phyloP scores from a whole-genome alignment of 2,113 vertebrate genomes.

The Phaethornis superciliosus region DNA sequence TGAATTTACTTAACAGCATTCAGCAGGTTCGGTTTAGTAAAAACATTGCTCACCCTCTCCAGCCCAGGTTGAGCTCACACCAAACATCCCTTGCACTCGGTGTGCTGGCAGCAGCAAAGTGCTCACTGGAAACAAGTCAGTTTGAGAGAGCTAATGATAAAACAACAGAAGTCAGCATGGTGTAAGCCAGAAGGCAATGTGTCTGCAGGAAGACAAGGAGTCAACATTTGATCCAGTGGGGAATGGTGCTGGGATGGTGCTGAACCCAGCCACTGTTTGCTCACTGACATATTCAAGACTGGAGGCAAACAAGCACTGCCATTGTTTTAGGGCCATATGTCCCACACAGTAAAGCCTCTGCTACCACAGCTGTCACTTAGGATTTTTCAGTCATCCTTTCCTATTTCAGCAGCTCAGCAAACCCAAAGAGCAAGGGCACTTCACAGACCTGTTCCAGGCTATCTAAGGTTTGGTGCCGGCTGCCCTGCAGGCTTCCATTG shows the following conservation, averaged over 20 bases:
- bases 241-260: not conserved
- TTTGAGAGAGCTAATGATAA: not conserved
- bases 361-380: not conserved
- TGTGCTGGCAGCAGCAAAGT: not conserved
- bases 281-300: not conserved
- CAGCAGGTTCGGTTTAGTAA: not conserved
- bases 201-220: not conserved
- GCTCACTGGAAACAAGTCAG: not conserved
- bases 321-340: not conserved
- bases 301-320: not conserved
- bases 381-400: conserved; percentile 20
- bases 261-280: not conserved
- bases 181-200: not conserved
- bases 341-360: not conserved
- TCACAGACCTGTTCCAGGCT: not conserved
- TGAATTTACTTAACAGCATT: not conserved
- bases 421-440: not conserved
- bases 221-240: not conserved
- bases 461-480: not conserved
- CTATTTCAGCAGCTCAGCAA: not conserved
- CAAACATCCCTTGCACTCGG: not conserved
- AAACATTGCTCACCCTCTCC: not conserved
- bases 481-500: not conserved
- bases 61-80: not conserved
- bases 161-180: not conserved